Conservation (phyloP, 2,888 invertebrate species). For the Adineta ricciae region DNA sequence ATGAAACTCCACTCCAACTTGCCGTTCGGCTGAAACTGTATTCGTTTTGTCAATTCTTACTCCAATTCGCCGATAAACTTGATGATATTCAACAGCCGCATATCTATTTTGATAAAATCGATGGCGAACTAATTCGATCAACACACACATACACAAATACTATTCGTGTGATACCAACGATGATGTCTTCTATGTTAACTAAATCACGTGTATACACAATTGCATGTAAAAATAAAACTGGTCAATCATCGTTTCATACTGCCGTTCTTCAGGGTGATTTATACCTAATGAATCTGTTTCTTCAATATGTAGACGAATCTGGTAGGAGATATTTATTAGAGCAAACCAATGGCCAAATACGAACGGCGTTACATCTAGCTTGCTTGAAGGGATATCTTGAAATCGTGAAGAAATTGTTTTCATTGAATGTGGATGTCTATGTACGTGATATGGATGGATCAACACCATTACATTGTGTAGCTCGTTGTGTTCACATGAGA, state of each 20-base stretch:
- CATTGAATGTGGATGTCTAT: background rate
- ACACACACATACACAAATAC: background rate
- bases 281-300: background rate
- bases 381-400: constrained; percentile 26
- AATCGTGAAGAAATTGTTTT: constrained; percentile 22
- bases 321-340: background rate
- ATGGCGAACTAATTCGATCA: background rate
- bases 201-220: background rate
- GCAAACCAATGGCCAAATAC: background rate
- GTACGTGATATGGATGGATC: background rate
- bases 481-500: background rate
- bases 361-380: constrained; percentile 34
- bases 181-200: background rate
- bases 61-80: background rate
- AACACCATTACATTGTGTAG: background rate
- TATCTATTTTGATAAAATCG: background rate
- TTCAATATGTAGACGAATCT: background rate
- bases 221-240: background rate
- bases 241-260: background rate
- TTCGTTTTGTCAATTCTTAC: background rate
- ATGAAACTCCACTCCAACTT: background rate
- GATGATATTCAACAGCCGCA: background rate
- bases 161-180: background rate
- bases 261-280: background rate
- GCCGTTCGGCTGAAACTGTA: background rate